Percentiles rank a stretch among this genome's conserved stretches.
These are phyloP conservation scores for Lucilia cuprina DNA, from an alignment of 1,140 invertebrate genomes.

Conservation along the genomic window DNA sequence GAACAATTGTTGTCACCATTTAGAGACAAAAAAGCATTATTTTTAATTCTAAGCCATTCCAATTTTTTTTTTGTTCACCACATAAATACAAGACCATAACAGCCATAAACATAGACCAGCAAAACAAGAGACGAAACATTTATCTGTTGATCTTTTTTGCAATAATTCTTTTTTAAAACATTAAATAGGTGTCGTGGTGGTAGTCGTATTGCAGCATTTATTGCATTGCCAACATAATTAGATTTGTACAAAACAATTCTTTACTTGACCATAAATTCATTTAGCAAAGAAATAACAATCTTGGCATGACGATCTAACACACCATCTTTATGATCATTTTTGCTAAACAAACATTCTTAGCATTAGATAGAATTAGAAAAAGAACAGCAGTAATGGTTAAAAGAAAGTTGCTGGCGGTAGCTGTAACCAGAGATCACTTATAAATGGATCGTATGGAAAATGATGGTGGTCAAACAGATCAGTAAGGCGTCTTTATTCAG, in stretches of 20 bases:
- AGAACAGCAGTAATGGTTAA: background rate
- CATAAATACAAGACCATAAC: too few relatives aligned
- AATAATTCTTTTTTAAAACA: background rate
- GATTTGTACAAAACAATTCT: background rate
- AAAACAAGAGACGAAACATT: too few relatives aligned
- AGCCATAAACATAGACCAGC: background rate
- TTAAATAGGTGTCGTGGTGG: background rate
- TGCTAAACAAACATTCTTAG: background rate
- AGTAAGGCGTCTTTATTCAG: conserved; percentile 7
- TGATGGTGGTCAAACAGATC: too few relatives aligned
- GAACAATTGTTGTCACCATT: background rate
- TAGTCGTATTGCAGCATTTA: background rate
- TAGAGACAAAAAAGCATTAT: too few relatives aligned
- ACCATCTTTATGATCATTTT: too few relatives aligned
- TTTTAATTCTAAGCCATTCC: too few relatives aligned
- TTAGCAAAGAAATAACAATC: background rate
- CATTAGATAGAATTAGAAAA: background rate
- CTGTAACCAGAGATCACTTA: background rate
- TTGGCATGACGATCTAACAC: conserved; percentile 9
- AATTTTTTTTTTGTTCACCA: too few relatives aligned
- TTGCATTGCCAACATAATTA: conserved; percentile 4
- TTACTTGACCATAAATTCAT: background rate
- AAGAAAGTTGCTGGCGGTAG: background rate
- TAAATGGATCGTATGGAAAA: background rate
- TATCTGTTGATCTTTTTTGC: background rate